These are phyloP conservation scores for Macrochelys suwanniensis DNA, from an alignment of 2,797 vertebrate species.

Conservation along the genomic window DNA sequence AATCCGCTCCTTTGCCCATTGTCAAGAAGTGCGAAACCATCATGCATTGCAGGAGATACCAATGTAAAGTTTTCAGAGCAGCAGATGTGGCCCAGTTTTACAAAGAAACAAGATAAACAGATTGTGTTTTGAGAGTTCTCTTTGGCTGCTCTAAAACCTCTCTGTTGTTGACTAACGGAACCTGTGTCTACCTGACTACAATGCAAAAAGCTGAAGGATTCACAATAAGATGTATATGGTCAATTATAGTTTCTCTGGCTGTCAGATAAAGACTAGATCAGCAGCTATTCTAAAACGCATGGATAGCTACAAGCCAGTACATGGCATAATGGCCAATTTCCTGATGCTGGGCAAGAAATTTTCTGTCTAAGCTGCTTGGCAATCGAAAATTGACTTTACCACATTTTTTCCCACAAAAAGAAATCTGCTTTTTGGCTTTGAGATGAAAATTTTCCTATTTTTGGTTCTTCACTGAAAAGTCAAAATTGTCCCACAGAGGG, in stretches of 20 bases:
- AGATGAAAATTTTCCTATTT: not conserved
- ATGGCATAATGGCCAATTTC: conserved; percentile 26
- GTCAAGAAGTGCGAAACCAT: not conserved
- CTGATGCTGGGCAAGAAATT: conserved; percentile 33
- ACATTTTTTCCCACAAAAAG: not conserved
- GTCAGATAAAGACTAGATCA: conserved; percentile 69
- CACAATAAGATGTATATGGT: conserved; percentile 50
- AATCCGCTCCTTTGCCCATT: not conserved
- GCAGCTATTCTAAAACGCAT: conserved; percentile 27
- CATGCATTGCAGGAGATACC: conserved; percentile 9
- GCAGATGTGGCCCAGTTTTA: conserved; percentile 72
- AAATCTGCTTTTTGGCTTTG: not conserved
- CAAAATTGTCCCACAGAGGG: not conserved
- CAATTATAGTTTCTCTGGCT: conserved; percentile 69
- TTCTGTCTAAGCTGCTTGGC: not conserved
- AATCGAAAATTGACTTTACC: conserved; percentile 14
- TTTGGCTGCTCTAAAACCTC: conserved; percentile 69
- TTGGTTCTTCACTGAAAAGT: not conserved
- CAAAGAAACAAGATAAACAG: conserved; percentile 59
- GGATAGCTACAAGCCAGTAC: not conserved
- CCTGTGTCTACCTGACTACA: not conserved
- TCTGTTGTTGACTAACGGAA: conserved; percentile 66
- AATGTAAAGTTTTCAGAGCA: conserved; percentile 69
- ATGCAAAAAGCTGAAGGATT: conserved; percentile 36
- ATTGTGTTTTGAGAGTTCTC: conserved; percentile 72